Evolutionary conservation across 2,888 invertebrate genomes (phyloP), one percentile per base, ranked within the genome.

Genomic region (Mylabris sibirica): DNA sequence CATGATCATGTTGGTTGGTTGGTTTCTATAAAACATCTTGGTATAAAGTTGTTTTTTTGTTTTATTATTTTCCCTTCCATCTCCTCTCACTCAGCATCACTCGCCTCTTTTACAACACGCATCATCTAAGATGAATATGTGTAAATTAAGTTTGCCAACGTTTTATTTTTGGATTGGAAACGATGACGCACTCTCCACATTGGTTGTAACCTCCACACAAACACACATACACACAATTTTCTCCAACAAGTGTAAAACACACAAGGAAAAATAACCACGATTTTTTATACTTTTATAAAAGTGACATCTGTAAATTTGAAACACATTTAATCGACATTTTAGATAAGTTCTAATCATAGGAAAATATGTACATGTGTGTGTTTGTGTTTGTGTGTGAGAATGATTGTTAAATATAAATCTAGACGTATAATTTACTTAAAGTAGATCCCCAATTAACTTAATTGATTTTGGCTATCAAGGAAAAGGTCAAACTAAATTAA

Each of bases 141-240:
- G 53, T 53, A 53, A 53, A 53, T 53, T 53, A 24, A 53, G 66
- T 63, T 60, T 66, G 57, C 69, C 66, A 61, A 62, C 59, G 65
- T 65, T 53, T 59, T 67, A 67, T 70, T 70, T 69, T 67, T 64
- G 70, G 67, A 59, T 41, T 53, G 3, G 22, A 53, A 20, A 9
- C 24, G 64, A 70, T 70, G 70, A 70, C 70, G 70, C 70, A 70
- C 4, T 30, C 4, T 30, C 30, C 30, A 6, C 30, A 8, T 30
- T 67, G 24, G 61, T 67, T 9, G 64, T 64, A 67, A 70, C 67
- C 67, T 70, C 69, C 68, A 65, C 61, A 49, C n/a, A n/a, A n/a
- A n/a, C n/a, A n/a, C n/a, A n/a, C n/a, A n/a, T n/a, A n/a, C n/a
- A n/a, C n/a, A n/a, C 59, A 30, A 30, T 30, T 59, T 64, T 63